Percentiles rank a stretch among this genome's conserved stretches.
These are phyloP conservation scores for Magallana gigas DNA, from an alignment of 1,140 invertebrate genomes.

Conservation along the genomic window DNA sequence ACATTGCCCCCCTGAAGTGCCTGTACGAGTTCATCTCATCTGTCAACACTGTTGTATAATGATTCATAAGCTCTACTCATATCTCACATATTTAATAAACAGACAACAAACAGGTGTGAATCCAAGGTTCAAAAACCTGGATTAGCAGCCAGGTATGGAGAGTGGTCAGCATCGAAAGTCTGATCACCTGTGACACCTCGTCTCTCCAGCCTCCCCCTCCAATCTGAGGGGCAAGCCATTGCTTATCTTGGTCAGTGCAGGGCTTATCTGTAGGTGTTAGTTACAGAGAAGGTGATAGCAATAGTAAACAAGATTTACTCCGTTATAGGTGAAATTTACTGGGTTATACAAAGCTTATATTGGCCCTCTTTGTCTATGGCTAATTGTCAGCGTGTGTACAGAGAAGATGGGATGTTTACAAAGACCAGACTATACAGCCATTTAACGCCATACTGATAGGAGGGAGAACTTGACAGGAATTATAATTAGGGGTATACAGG, in stretches of 20 bases:
- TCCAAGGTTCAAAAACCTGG: not conserved
- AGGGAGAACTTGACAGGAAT: not conserved
- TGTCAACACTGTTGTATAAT: too few relatives aligned
- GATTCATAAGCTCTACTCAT: too few relatives aligned
- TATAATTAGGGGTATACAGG: slow-evolving; percentile 23
- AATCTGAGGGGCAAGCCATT: not conserved
- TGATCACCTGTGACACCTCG: too few relatives aligned
- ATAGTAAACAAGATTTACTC: not conserved
- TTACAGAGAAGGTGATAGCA: not conserved
- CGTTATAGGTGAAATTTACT: not conserved
- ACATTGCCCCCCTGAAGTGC: too few relatives aligned
- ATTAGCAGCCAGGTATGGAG: too few relatives aligned
- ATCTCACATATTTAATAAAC: too few relatives aligned
- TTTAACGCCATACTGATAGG: slow-evolving; percentile 3
- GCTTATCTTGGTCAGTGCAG: not conserved
- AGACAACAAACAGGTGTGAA: slow-evolving; percentile 9
- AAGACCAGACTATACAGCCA: not conserved
- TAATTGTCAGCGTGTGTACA: slow-evolving; percentile 13
- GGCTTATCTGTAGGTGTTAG: not conserved
- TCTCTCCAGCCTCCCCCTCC: not conserved
- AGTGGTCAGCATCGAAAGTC: too few relatives aligned
- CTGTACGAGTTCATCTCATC: too few relatives aligned
- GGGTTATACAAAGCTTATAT: not conserved
- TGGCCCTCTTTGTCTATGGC: slow-evolving; percentile 6
- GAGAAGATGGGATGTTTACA: not conserved